Base-by-base conservation (phyloP, 2,888 invertebrate species). In the Parasteatoda lunata region DNA sequence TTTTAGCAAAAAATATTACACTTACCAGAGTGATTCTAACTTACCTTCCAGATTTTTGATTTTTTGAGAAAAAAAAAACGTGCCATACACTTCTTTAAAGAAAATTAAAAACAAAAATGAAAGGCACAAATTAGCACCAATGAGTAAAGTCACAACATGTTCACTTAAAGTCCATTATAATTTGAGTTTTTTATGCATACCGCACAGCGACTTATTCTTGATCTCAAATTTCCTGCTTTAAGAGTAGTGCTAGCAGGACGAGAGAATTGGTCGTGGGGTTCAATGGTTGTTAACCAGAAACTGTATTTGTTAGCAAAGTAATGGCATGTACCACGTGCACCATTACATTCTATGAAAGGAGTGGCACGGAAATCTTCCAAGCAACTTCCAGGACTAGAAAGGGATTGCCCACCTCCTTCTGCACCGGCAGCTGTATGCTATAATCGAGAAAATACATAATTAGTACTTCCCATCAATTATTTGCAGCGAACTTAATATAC, bases 261-360 rank as follows among this genome's bases (percentile, higher is more conserved):
- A 90, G 94, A 93, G 93, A 98, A 98, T 92, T 98, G 97, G 90
- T 96, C 94, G 89, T 94, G 93, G 69, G 95, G 94, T 89, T 98
- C 97, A 91, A 99, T 96, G 30, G 97, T 97, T 49, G 98, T 96
- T 91, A 99, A 94, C 99, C 99, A 99, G 94, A 98, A 99, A 92
- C 98, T 98, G 92, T 97, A 95, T 92, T 97, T 97, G 92, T 99
- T 98, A 90, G 98, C 96, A 91, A 96, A 98, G 92, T 97, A 97
- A 91, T 97, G 96, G 92, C 98, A 98, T 82, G 96, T 96, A 89
- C 98, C 98, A 90, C 97, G 95, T 73, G 95, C 97, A 68, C 99
- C 99, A 92, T 98, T 98, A 92, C 99, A 99, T 93, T 99, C 99
- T 91, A 99, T 99, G 94, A 99, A 99, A 66, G 99, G 99, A 79